A percentile compares a stretch with the other conserved stretches of the same genome.
Evolutionary conservation across 2,888 invertebrate genomes (phyloP).

Genomic region (Craniophora ligustri): DNA sequence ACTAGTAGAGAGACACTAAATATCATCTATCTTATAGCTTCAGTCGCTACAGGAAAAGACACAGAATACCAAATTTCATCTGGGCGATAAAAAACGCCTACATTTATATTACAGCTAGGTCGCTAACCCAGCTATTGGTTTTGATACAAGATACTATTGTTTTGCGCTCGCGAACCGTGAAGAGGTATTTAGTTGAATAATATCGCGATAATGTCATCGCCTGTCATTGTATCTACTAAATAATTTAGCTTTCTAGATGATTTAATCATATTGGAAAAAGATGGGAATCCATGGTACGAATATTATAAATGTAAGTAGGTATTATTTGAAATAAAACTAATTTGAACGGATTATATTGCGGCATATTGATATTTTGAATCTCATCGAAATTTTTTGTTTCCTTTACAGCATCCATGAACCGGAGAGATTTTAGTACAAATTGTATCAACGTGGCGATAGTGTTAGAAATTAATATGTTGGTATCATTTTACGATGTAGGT

Average conservation of each 20-base stretch:
- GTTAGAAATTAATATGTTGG: no score
- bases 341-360: no score
- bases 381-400: no score
- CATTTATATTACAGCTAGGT: conserved; percentile 27
- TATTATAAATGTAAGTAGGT: neutral
- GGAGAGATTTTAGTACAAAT: no score
- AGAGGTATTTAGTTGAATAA: conserved; percentile 50
- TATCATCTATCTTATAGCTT: neutral
- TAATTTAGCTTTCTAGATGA: conserved; percentile 49
- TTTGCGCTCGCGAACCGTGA: conserved; percentile 42
- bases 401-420: no score
- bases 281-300: conserved; percentile 14
- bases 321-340: neutral
- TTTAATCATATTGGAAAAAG: conserved; percentile 15
- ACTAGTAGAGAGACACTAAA: no score
- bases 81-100: conserved; percentile 25
- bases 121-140: conserved; percentile 34
- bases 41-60: conserved; percentile 6
- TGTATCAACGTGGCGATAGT: no score
- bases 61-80: conserved; percentile 12
- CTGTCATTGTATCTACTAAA: conserved; percentile 40
- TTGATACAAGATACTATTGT: conserved; percentile 53
- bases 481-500: no score
- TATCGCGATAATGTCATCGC: conserved; percentile 62
- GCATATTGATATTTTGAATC: no score